phyloP scores from a whole-genome alignment of 2,113 vertebrate species.

The Pseudorectes ferrugineus region DNA sequence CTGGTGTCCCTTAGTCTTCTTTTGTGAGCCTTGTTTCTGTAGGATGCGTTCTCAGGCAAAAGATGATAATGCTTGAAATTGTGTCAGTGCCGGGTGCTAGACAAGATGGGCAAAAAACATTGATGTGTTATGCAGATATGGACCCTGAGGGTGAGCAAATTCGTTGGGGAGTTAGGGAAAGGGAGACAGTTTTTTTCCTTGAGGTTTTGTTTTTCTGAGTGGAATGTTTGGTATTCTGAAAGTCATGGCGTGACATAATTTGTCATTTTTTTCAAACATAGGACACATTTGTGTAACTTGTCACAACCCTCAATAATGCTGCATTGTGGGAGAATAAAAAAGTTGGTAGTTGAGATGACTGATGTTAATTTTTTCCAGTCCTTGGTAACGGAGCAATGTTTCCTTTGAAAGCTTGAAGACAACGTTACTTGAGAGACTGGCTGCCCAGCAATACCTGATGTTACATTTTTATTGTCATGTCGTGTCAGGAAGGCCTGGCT shows the following conservation, averaged over 20 bases:
- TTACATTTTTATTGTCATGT: background rate
- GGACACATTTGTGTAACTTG: background rate
- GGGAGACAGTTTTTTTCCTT: background rate
- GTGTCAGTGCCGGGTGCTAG: background rate
- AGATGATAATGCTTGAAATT: background rate
- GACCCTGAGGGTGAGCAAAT: background rate
- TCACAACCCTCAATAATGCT: background rate
- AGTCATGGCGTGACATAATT: fast-evolving
- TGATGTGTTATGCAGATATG: background rate
- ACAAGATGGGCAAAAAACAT: background rate
- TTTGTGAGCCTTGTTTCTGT: background rate
- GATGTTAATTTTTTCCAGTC: background rate
- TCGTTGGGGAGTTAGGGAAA: background rate
- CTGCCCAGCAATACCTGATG: background rate
- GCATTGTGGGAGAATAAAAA: background rate
- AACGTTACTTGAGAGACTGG: background rate
- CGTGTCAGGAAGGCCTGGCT: background rate
- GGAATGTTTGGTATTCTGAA: background rate
- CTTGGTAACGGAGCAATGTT: background rate
- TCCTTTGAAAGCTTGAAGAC: background rate
- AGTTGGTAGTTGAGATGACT: background rate
- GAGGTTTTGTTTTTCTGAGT: background rate
- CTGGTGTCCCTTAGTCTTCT: background rate
- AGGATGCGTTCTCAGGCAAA: background rate
- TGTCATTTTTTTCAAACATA: background rate